Conservation (phyloP, 2,888 invertebrate species). For the Melanostoma scalare region DNA sequence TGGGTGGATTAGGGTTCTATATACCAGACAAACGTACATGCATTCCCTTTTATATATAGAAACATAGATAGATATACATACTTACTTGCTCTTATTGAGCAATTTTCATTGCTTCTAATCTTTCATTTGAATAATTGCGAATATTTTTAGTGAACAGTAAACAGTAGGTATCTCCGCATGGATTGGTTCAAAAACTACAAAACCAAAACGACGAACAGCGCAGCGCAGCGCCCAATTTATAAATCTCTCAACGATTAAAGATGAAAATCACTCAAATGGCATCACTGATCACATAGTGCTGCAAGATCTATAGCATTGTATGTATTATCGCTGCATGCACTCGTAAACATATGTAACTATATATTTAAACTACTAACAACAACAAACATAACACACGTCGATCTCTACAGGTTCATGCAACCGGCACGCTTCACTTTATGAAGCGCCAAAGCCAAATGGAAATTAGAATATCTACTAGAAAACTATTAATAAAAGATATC, state of each 20-base stretch:
- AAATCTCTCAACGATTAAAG: conserved; percentile 42
- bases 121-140: too few relatives aligned
- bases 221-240: conserved; percentile 15
- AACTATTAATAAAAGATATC: conserved; percentile 76
- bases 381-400: conserved; percentile 43
- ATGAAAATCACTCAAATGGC: conserved; percentile 58
- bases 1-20: too few relatives aligned
- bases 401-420: conserved; percentile 69
- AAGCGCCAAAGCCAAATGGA: conserved; percentile 64
- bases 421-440: conserved; percentile 65
- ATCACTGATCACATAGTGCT: conserved; percentile 58
- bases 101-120: too few relatives aligned
- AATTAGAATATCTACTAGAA: conserved; percentile 72
- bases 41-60: too few relatives aligned
- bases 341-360: not conserved
- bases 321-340: conserved; percentile 15
- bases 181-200: too few relatives aligned
- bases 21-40: too few relatives aligned
- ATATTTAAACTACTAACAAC: not conserved
- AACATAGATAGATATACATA: too few relatives aligned
- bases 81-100: too few relatives aligned
- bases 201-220: not conserved
- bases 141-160: too few relatives aligned
- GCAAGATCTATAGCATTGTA: conserved; percentile 20
- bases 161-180: too few relatives aligned